Base-by-base conservation (phyloP, 2,888 invertebrate genomes). In the Griposia aprilina region DNA sequence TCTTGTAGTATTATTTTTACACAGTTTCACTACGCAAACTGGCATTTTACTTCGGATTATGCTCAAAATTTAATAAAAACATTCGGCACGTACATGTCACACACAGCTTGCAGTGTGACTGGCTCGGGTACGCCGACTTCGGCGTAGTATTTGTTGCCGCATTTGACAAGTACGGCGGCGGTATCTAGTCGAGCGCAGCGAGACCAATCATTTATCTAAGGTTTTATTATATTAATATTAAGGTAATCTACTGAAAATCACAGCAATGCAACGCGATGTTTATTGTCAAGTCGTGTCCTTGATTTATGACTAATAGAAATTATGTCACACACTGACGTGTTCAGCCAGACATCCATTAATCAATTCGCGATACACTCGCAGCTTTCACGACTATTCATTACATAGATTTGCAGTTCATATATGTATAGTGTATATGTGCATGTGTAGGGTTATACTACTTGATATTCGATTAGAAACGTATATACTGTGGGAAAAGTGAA, bases 261-360 rank as follows among this genome's bases (percentile, higher is more conserved):
- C 11, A 11, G 30, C 11, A 60, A n/a, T 59, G 57, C 17, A 52
- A 45, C 17, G 60, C 52, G 60, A 86, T 82, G 76, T 88, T 81
- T 74, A 67, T 79, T 57, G 48, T 81, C 26, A 17, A 41, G 60
- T 67, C 11, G 26, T 73, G 81, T 70, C 85, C 79, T 60, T 89
- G 81, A 87, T 80, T 85, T 83, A 86, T 89, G 85, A 83, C 75
- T 80, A 89, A 88, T 84, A 84, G 73, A 88, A 70, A 65, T 67
- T 84, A 74, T 78, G 80, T 75, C 71, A 36, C 73, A 23, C 60
- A 26, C 26, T 71, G 73, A 55, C 78, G 74, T 75, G 74, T 83
- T 77, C 75, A 62, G 77, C 69, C 72, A 74, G 70, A 68, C 30
- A 62, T 60, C 63, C 75, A 88, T 88, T 84, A 86, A 89, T 89